phyloP scores from a whole-genome alignment of 2,797 vertebrate genomes.

The Myotis vivesi region DNA sequence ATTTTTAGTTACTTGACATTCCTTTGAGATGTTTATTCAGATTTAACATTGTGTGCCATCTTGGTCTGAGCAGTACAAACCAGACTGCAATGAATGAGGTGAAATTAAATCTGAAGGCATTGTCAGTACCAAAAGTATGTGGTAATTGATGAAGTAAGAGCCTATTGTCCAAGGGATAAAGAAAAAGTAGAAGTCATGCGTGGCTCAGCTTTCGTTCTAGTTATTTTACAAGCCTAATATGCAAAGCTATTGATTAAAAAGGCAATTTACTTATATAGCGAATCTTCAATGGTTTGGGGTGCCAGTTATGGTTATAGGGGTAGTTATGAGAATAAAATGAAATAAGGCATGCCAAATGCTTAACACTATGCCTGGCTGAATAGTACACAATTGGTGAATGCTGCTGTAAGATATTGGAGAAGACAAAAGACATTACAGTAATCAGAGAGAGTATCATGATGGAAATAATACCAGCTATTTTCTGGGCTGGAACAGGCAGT shows the following conservation, averaged over 20 bases:
- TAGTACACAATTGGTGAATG: neutral
- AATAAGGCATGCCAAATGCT: neutral
- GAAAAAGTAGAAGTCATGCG: neutral
- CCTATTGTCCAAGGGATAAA: neutral
- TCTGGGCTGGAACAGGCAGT: neutral
- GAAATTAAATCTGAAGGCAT: neutral
- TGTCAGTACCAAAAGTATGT: neutral
- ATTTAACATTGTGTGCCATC: neutral
- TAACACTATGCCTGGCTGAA: neutral
- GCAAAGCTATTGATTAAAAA: neutral
- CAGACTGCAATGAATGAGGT: neutral
- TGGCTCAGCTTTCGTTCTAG: neutral
- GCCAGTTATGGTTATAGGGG: neutral
- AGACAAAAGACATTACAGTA: neutral
- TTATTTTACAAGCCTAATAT: neutral
- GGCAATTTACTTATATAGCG: neutral
- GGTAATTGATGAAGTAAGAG: neutral
- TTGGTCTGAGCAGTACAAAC: neutral
- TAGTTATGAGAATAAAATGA: neutral
- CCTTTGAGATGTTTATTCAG: neutral
- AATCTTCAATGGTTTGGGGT: neutral
- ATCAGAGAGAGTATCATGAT: neutral
- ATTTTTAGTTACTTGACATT: conserved; percentile 15
- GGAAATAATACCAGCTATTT: neutral
- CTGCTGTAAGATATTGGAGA: neutral